Evolutionary conservation across 2,888 invertebrate species (phyloP).

Genomic region (Drosophila maculinotata): DNA sequence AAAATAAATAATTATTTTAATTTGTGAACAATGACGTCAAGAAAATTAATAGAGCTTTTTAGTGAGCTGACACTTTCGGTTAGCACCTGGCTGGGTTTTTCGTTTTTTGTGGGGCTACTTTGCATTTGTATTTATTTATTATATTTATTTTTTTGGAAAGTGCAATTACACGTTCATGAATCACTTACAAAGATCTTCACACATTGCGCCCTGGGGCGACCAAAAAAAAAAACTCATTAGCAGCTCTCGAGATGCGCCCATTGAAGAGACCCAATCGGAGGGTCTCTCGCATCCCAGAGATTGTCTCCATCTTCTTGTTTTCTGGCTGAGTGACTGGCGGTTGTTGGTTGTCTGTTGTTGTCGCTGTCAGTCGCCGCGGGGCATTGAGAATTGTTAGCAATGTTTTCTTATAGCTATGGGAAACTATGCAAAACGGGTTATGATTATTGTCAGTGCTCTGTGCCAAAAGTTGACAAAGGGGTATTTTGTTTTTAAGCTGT

Average conservation of each 20-base stretch:
- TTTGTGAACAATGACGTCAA: constrained; percentile 44
- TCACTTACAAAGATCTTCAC: constrained; percentile 62
- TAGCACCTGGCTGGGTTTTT: constrained; percentile 15
- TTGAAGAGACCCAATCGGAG: constrained; percentile 33
- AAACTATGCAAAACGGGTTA: constrained; percentile 72
- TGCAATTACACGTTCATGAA: constrained; percentile 57
- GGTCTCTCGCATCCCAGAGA: constrained; percentile 22
- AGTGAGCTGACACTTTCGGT: constrained; percentile 16
- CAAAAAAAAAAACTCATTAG: constrained; percentile 59
- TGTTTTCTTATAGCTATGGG: constrained; percentile 55
- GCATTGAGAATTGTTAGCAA: constrained; percentile 71
- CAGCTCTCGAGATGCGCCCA: constrained; percentile 51
- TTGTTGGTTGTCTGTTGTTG: constrained; percentile 6
- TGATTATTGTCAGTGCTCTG: constrained; percentile 46
- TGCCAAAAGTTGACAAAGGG: constrained; percentile 10
- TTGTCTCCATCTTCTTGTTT: constrained; percentile 24
- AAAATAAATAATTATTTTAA: constrained; percentile 7
- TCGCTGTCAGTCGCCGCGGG: constrained; percentile 51
- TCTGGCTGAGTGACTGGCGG: constrained; percentile 42
- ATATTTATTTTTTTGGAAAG: constrained; percentile 41
- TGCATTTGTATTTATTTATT: constrained; percentile 3
- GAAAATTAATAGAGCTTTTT: constrained; percentile 26
- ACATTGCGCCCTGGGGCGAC: constrained; percentile 33
- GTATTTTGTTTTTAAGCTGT: constrained; percentile 5
- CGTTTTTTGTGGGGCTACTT: constrained; percentile 4